Evolutionary conservation across 2,113 vertebrate species (phyloP), one percentile per base, ranked within the genome.

Genomic region (Saimiri boliviensis): DNA sequence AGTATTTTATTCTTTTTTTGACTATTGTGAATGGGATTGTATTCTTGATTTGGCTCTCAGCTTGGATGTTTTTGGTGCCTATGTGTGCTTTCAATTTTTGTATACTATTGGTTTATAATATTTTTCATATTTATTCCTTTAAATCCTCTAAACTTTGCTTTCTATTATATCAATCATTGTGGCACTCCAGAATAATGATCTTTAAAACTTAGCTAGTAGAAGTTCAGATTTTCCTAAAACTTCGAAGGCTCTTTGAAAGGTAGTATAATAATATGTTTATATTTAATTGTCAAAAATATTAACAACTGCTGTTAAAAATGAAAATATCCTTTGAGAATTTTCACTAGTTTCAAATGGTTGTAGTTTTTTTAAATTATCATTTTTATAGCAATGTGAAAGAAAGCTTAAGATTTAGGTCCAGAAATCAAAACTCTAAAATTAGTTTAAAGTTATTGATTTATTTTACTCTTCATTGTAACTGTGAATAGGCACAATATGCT

Each of bases 281-380:
- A 12, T 88, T 82, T 85, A 76, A 91, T 90, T 94, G 66, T 71
- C 13, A 94, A 86, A 93, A 93, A 86, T 86, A 89, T 27, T 8
- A 82, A 54, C 16, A 54, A 89, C 42, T 86, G 25, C 56, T 90
- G 10, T 95, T 86, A 74, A 58, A 86, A 81, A 86, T 81, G 21
- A 84, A 85, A 66, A 30, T 6, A 66, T 45, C 23, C 27, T 89
- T 89, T 86, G 73, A 85, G n/a, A 94, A 73, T 79, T 93, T 52
- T 21, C 0, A 73, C 21, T 23, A 68, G 32, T 73, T 86, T 83
- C 58, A 91, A 93, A 93, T 87, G 16, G 20, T 27, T 81, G 30
- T n/a, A 13, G 1, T 19, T 58, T 37, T 56, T 47, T 47, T 11
- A 20, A 35, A 35, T 93, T 86, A 73, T 85, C 5, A 71, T 58